Evolutionary conservation across 2,888 invertebrate species (phyloP).

Genomic region (Lamellibrachia columna): DNA sequence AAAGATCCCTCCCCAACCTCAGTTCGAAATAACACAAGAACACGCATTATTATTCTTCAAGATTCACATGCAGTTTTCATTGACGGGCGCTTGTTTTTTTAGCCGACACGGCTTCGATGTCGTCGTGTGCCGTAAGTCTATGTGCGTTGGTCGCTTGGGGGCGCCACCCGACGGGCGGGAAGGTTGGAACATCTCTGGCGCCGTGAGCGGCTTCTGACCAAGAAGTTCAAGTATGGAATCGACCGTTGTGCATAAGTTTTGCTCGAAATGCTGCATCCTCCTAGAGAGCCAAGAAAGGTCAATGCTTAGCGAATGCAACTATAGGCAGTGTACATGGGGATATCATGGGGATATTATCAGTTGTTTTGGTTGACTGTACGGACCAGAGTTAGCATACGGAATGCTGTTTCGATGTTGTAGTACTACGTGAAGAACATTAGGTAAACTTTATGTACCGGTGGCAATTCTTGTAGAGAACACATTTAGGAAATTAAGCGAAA

Average conservation of each 20-base stretch:
- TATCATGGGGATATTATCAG: neutral
- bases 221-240: conserved; percentile 61
- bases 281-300: conserved; percentile 39
- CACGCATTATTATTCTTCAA: neutral
- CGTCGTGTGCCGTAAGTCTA: conserved; percentile 16
- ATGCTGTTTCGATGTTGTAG: too few relatives aligned
- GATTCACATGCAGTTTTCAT: neutral
- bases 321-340: neutral
- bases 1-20: conserved; percentile 7
- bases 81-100: conserved; percentile 9
- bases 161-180: neutral
- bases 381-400: too few relatives aligned
- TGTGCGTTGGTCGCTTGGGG: conserved; percentile 12
- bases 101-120: neutral
- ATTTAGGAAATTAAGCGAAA: neutral
- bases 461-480: neutral
- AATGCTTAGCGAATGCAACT: neutral
- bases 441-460: too few relatives aligned
- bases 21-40: neutral
- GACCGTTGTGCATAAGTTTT: conserved; percentile 59
- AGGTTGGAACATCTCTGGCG: conserved; percentile 27
- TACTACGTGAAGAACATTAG: too few relatives aligned
- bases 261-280: conserved; percentile 62
- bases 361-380: too few relatives aligned
- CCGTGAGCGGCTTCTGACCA: conserved; percentile 55